Evolutionary conservation across 30 jellyfish, hydroid and myxozoan species (phyloP), one percentile per base, ranked within the genome.

Genomic region (Mastigias papua): DNA sequence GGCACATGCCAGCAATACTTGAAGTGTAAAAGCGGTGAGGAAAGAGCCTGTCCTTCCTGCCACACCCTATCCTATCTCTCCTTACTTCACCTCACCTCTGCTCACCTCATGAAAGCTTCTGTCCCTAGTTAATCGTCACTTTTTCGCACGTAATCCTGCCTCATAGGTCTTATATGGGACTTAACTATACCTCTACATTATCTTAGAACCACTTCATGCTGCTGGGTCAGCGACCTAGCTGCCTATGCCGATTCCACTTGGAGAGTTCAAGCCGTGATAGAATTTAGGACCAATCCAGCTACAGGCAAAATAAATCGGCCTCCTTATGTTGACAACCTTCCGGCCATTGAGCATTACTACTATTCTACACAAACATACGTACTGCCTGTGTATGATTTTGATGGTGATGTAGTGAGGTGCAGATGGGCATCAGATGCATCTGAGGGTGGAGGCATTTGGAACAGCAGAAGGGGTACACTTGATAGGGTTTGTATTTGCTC

Each of bases 401-500:
- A 80, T 64, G 79, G 79, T 22, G 90, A 80, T 42, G 42, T 23
- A 27, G 73, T 80, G 21, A 33, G 61, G 33, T 80, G 90, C 82
- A 63, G 90, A 64, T 80, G 90, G 90, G 90, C 90, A 10, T 67
- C 90, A 3, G 64, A 63, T 64, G 16, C 64, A 21, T 13, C 51
- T 19, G 90, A 80, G 64, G 90, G 90, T 15, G 90, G 90, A 16
- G 90, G 90, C 31, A 68, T 80, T 6, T 80, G 90, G 90, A 80
- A 80, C 35, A 30, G 31, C 73, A 35, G 90, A 64, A 27, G 31
- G 49, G 90, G 90, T 34, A 80, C 90, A 13, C 90, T 80, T 1
- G 54, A 62, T 35, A 30, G 69, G 82, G 90, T 80, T 19, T 19
- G 90, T 75, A 46, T 37, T 34, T 21, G 70, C 37, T 17, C 22